These are phyloP conservation scores for Cerastoderma edule DNA, from an alignment of 2,888 invertebrate species.

Conservation along the genomic window DNA sequence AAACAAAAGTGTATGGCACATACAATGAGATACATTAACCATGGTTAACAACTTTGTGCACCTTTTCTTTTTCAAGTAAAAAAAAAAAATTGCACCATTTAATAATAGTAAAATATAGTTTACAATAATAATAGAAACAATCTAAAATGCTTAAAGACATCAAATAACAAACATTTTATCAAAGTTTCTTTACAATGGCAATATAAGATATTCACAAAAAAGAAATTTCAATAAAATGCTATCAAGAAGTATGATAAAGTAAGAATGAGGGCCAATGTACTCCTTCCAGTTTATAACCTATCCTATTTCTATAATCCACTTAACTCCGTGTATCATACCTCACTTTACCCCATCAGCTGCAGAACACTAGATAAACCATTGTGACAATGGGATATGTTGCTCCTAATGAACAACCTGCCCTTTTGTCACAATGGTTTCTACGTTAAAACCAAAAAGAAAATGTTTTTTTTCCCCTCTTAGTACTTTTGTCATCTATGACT, in stretches of 20 bases:
- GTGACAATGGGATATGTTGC: too few relatives aligned
- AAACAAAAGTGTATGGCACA: conserved; percentile 28
- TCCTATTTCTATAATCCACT: too few relatives aligned
- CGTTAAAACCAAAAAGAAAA: too few relatives aligned
- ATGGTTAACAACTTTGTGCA: conserved; percentile 56
- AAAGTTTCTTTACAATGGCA: conserved; percentile 22
- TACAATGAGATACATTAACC: conserved; percentile 23
- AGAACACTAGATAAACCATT: too few relatives aligned
- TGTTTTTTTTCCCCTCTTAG: too few relatives aligned
- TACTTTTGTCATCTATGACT: too few relatives aligned
- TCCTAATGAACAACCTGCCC: too few relatives aligned
- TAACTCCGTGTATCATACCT: too few relatives aligned
- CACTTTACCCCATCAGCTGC: too few relatives aligned
- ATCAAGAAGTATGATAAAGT: conserved; percentile 32
- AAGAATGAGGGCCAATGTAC: too few relatives aligned
- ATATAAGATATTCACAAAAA: conserved; percentile 14
- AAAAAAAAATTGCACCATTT: conserved; percentile 68
- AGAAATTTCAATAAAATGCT: conserved; percentile 35
- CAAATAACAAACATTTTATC: conserved; percentile 21
- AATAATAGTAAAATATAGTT: conserved; percentile 65
- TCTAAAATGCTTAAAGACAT: conserved; percentile 44
- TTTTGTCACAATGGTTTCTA: too few relatives aligned
- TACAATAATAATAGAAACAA: conserved; percentile 63
- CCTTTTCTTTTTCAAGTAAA: conserved; percentile 39
- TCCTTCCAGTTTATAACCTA: too few relatives aligned